Base-by-base conservation (phyloP, 2,888 invertebrate species). In the Beris chalybata region DNA sequence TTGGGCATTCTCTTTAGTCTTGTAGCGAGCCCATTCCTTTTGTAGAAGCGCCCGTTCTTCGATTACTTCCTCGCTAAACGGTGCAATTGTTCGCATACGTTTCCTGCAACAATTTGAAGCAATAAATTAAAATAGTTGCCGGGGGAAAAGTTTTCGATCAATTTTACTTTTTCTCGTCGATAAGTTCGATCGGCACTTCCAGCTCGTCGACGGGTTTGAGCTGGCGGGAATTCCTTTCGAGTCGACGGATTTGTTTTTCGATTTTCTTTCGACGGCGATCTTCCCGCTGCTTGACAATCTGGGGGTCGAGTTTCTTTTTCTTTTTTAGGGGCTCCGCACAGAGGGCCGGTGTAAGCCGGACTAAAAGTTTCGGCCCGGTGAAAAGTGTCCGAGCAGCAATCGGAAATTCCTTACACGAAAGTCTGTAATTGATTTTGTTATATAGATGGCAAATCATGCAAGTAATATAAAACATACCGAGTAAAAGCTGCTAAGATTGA, bases 171-270 rank as follows among this genome's bases (percentile, higher is more conserved):
- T 83, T 82, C 74, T 89, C 84, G 73, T 90, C 87, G 22, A 87
- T 74, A 13, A 95, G 75, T 66, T 85, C 82, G 22, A 87, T 74
- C 0, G 93, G 87, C 7, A 91, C 83, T 79, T 95, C 92, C 70
- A 90, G 78, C 82, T 98, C 98, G 65, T 90, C 90, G 50, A 98
- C 85, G 0, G 97, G 96, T 79, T 97, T 98, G 57, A 95, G 78
- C 76, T 94, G 93, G 43, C 88, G 84, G 0, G 91, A 87, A 82
- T 88, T 87, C 76, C 89, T 94, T 76, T 94, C 89, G 68, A 97
- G 79, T 71, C 88, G 84, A 59, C 90, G 83, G 70, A 97, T 96
- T 77, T 89, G 89, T 77, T 93, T 96, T 77, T 95, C 95, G 3
- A 98, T 71, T 78, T 89, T 93, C 76, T 86, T 92, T 71, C 88